These are phyloP conservation scores for Dendrolimus houi DNA, from an alignment of 2,888 invertebrate genomes.

Conservation along the genomic window DNA sequence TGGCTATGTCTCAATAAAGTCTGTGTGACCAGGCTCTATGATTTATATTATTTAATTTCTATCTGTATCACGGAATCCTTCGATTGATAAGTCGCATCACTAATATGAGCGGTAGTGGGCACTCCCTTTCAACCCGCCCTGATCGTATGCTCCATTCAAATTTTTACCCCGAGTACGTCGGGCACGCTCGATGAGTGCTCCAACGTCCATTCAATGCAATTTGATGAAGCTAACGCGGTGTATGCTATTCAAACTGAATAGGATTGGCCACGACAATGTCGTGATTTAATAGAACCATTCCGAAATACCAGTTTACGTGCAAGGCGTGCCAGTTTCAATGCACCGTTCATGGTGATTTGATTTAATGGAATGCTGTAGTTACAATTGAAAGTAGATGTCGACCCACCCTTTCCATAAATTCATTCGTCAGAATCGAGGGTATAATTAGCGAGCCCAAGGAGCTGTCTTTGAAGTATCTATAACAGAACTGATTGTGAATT, in stretches of 20 bases:
- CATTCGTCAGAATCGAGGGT: too few species aligned
- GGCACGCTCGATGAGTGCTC: constrained; percentile 63
- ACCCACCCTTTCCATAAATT: neutral
- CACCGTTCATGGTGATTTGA: constrained; percentile 21
- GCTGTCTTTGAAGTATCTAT: too few species aligned
- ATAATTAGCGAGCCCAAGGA: too few species aligned
- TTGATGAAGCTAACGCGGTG: constrained; percentile 65
- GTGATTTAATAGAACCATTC: constrained; percentile 60
- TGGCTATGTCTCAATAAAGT: too few species aligned
- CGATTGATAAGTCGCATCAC: constrained; percentile 31
- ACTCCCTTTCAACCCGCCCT: constrained; percentile 30
- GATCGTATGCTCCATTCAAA: constrained; percentile 67
- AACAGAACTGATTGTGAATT: too few species aligned
- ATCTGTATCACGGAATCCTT: too few species aligned
- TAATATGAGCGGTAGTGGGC: constrained; percentile 14
- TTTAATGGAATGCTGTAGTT: constrained; percentile 12
- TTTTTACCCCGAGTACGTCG: constrained; percentile 63
- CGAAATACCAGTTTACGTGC: constrained; percentile 37
- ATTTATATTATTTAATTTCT: too few species aligned
- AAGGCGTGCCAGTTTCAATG: constrained; percentile 5
- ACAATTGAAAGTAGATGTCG: neutral
- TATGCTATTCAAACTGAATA: constrained; percentile 58
- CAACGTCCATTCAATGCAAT: constrained; percentile 69
- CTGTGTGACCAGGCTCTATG: too few species aligned
- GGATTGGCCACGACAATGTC: constrained; percentile 63